Base-by-base conservation (phyloP, 2,113 vertebrate genomes). In the Pseudolaguvia tuberculata region DNA sequence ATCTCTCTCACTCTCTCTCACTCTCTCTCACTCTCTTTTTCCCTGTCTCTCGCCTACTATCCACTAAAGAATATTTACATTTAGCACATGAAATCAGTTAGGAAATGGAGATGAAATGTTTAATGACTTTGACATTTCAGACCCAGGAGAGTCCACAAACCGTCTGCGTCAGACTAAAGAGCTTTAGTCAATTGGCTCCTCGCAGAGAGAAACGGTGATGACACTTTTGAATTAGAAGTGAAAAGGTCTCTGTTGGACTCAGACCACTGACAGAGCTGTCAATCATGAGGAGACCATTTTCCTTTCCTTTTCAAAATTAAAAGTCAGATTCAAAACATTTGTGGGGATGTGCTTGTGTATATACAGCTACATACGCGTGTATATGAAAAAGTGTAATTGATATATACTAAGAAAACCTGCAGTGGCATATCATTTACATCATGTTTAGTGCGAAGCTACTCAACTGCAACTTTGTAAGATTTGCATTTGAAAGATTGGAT, bases 201-300 rank as follows among this genome's bases (percentile, higher is more conserved):
- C 80, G 69, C 72, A 66, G 72, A 53, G 70, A 72, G 52, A 71
- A 83, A 76, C 72, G 73, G 79, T 80, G 75, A 82, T 79, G 80
- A 84, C 78, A 83, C 67, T 68, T 67, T 73, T 61, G 58, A 71
- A 70, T 82, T 70, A 59, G 17, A 70, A 73, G 58, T 47, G 77
- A 76, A 79, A 79, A 76, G 63, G 53, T 31, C 63, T 66, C 62
- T 50, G 47, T 35, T 61, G 57, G 85, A 86, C 85, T n/a, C 62
- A 78, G 83, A 87, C 85, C 82, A 82, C 83, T 85, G 86, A 88
- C 88, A 86, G 86, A 69, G 79, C 66, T 75, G 77, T 47, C 70
- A 82, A 50, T 78, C 72, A 73, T 66, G 45, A 39, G n/a, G 39
- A 78, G 35, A 18, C 27, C 2, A 39, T 72, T 76, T 76, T 35